Conservation (phyloP, 23 tunicate species). For the Trididemnum nubilum region DNA sequence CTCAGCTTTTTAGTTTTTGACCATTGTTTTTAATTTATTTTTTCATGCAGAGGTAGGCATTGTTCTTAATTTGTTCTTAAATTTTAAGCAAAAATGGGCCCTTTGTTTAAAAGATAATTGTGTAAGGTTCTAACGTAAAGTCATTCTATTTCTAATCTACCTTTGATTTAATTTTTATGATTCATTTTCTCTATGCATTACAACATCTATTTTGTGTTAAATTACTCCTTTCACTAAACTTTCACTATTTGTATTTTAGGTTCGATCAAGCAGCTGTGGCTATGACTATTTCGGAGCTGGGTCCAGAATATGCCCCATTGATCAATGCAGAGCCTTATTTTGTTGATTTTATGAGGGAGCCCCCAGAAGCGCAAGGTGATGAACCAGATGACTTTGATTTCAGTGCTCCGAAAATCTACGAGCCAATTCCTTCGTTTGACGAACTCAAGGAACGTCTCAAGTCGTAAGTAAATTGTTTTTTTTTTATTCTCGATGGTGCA, state of each 20-base stretch:
- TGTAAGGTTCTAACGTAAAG: too few relatives aligned
- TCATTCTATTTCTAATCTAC: too few relatives aligned
- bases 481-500: too few relatives aligned
- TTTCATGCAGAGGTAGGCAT: too few relatives aligned
- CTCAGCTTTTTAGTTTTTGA: too few relatives aligned
- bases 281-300: slow-evolving; percentile 51
- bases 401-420: slow-evolving; percentile 92
- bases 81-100: too few relatives aligned
- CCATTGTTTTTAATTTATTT: too few relatives aligned
- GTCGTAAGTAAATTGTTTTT: slow-evolving; percentile 21
- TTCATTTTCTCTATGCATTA: too few relatives aligned
- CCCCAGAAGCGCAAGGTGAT: slow-evolving; percentile 93
- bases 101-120: too few relatives aligned
- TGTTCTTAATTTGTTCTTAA: too few relatives aligned
- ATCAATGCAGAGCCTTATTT: slow-evolving; percentile 71
- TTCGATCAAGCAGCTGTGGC: slow-evolving; percentile 56
- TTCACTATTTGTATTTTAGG: slow-evolving; percentile 57
- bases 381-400: slow-evolving; percentile 99
- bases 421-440: slow-evolving; percentile 86
- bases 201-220: background rate
- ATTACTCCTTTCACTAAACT: too few relatives aligned
- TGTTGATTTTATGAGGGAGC: slow-evolving; percentile 90
- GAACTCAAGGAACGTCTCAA: slow-evolving; percentile 57
- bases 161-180: too few relatives aligned
- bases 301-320: slow-evolving; percentile 47